Conservation (phyloP, 2,888 invertebrate species). For the Ormyrus labotus region DNA sequence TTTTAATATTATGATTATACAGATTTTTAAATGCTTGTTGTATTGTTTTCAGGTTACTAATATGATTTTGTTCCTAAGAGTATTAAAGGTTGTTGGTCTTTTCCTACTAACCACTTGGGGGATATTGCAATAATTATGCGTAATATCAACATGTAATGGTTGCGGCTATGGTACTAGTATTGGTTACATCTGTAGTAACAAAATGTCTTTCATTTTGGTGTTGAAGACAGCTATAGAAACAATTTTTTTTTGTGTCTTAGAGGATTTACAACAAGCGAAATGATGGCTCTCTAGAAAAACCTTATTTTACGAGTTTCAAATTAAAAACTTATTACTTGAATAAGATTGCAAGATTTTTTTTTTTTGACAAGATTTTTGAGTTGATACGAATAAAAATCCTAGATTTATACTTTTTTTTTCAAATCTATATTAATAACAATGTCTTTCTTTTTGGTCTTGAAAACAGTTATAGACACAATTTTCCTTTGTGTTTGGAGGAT, state of each 20-base stretch:
- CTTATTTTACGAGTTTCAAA: conserved; percentile 95
- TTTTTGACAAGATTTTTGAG: no score
- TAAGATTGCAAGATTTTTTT: no score
- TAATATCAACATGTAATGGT: conserved; percentile 85
- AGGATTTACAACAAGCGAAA: conserved; percentile 92
- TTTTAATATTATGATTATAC: not conserved
- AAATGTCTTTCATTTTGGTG: conserved; percentile 92
- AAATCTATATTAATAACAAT: conserved; percentile 79
- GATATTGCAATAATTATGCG: conserved; percentile 77
- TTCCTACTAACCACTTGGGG: conserved; percentile 86
- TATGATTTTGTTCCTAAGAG: conserved; percentile 93
- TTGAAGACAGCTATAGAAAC: conserved; percentile 98
- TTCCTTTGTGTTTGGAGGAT: conserved; percentile 98
- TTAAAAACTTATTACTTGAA: no score
- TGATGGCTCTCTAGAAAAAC: conserved; percentile 92
- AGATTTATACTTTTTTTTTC: no score
- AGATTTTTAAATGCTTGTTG: not conserved
- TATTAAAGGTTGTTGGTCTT: conserved; percentile 87
- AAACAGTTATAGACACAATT: conserved; percentile 96
- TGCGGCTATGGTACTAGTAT: conserved; percentile 87
- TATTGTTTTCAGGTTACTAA: conserved; percentile 83
- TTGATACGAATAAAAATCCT: no score
- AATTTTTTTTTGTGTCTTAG: conserved; percentile 95
- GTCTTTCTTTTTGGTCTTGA: conserved; percentile 95
- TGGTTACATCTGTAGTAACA: conserved; percentile 88